Base-by-base conservation (phyloP, 2,888 invertebrate genomes). In the Hecatera dysodea region DNA sequence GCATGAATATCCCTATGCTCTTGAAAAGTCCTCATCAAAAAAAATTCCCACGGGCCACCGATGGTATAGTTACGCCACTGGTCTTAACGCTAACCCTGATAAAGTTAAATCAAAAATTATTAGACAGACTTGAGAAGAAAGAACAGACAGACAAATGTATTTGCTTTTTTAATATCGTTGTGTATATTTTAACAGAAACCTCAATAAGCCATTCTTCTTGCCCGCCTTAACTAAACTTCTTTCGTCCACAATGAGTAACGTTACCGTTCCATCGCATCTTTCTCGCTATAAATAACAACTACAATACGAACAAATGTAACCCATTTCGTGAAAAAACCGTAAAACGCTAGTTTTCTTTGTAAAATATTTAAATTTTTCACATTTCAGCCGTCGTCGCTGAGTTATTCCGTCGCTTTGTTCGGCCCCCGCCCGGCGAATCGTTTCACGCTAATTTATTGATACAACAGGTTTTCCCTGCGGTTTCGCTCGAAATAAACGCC, bases 291-390 rank as follows among this genome's bases (percentile, higher is more conserved):
- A 77, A 81, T 79, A 81, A 67, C 78, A 57, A 57, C 77, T 68
- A 79, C 80, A 80, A 80, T 78, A 66, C 55, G 73, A 73, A 81
- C 65, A 81, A 80, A 78, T 69, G 65, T 72, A 60, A 64, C 68
- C 78, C 82, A 67, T 80, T 80, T 57, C 62, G 9, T 27, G 67
- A 56, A 68, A 80, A 81, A 70, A 65, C 56, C 67, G 52, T 67
- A 57, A 67, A 81, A 52, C n/a, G 78, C 69, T 80, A 81, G 82
- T 80, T 80, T 81, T 81, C 82, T 82, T 67, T 78, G 82, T 73
- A 57, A 80, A 81, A 79, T 77, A 79, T 79, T 79, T 81, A 79
- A 79, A 79, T 79, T 79, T 72, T 78, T 81, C 72, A 50, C 79
- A 72, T 79, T 81, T 67, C 61, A 62, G 53, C 67, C 72, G 79